Percentiles rank a stretch among this genome's conserved stretches.
Evolutionary conservation across 1,140 invertebrate genomes (phyloP).

Genomic region (Laupala kohalensis): DNA sequence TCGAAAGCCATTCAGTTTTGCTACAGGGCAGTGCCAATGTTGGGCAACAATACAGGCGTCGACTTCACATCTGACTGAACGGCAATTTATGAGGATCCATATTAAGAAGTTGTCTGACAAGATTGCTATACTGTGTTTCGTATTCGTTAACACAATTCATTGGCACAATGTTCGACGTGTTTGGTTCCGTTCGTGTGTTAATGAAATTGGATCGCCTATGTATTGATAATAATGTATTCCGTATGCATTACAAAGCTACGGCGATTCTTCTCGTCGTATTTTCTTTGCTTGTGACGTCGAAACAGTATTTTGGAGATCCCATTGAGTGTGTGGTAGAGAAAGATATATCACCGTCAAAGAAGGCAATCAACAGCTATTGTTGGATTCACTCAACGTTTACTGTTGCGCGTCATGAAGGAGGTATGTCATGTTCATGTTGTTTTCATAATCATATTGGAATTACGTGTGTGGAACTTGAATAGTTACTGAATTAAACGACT

Average conservation of each 20-base stretch:
- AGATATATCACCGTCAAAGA: constrained; percentile 25
- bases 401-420: constrained; percentile 30
- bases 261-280: constrained; percentile 48
- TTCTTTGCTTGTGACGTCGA: constrained; percentile 49
- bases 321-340: constrained; percentile 45
- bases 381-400: constrained; percentile 67
- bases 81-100: no score
- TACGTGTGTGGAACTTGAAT: no score
- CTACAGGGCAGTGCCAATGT: no score
- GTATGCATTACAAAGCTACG: constrained; percentile 52
- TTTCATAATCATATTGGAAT: constrained; percentile 12
- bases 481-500: no score
- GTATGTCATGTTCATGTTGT: constrained; percentile 23
- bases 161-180: constrained; percentile 24
- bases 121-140: no score
- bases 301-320: constrained; percentile 57
- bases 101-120: no score
- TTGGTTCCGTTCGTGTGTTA: constrained; percentile 18
- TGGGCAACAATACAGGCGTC: no score
- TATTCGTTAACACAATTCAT: no score
- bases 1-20: no score
- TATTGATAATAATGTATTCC: constrained; percentile 51
- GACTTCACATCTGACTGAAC: no score
- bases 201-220: constrained; percentile 45
- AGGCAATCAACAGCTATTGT: constrained; percentile 50